Conservation (phyloP, 2,113 vertebrate genomes). For the Phyllopteryx taeniolatus region DNA sequence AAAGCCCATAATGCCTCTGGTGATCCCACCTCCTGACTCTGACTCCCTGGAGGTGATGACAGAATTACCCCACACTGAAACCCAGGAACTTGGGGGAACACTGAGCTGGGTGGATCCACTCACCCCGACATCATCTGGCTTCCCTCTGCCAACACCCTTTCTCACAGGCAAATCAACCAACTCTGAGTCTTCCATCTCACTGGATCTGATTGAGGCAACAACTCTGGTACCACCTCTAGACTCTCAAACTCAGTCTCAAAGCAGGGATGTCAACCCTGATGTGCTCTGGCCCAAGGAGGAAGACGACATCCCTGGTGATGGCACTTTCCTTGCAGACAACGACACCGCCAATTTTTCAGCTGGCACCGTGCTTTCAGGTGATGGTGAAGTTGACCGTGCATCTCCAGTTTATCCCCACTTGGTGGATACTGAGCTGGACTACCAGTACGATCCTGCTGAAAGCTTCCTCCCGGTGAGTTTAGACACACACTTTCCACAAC, state of each 20-base stretch:
- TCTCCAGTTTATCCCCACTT: conserved; percentile 79
- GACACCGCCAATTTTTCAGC: conserved; percentile 83
- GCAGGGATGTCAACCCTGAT: conserved; percentile 55
- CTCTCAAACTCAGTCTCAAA: conserved; percentile 23
- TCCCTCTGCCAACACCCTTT: conserved; percentile 50
- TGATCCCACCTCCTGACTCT: conserved; percentile 31
- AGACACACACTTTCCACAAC: conserved; percentile 13
- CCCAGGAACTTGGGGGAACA: conserved; percentile 48
- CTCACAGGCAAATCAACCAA: conserved; percentile 50
- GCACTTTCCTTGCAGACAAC: conserved; percentile 69
- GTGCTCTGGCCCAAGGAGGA: conserved; percentile 71
- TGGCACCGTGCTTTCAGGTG: conserved; percentile 87
- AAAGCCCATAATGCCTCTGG: conserved; percentile 36
- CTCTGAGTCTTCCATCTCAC: conserved; percentile 49
- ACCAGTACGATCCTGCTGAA: conserved; percentile 84
- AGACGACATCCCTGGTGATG: conserved; percentile 25
- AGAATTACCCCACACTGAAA: conserved; percentile 26
- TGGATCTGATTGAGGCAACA: conserved; percentile 47
- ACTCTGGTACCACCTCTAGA: conserved; percentile 29
- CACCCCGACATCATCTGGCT: conserved; percentile 47
- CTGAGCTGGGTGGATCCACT: conserved; percentile 50
- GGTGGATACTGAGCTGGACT: conserved; percentile 81
- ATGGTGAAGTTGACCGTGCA: conserved; percentile 83
- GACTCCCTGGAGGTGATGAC: conserved; percentile 50
- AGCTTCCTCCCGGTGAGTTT: conserved; percentile 85